phyloP scores from a whole-genome alignment of 2,888 invertebrate genomes.

The Pheosia gnoma region DNA sequence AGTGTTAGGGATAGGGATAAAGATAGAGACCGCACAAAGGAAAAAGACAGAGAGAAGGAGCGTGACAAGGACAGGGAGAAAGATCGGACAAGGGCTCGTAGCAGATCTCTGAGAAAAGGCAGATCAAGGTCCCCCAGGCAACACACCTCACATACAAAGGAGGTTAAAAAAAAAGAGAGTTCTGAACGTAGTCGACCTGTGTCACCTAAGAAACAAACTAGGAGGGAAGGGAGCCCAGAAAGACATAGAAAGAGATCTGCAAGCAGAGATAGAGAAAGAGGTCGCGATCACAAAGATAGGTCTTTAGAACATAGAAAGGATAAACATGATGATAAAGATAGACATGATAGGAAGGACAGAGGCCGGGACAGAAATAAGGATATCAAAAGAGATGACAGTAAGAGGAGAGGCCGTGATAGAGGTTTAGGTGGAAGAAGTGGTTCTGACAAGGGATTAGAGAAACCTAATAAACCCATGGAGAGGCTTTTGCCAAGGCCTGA shows the following conservation, averaged over 20 bases:
- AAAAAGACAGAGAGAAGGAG: conserved; percentile 72
- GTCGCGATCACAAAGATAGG: conserved; percentile 77
- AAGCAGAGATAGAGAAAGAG: conserved; percentile 81
- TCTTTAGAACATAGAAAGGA: conserved; percentile 79
- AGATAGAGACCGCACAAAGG: conserved; percentile 75
- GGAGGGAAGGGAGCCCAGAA: conserved; percentile 71
- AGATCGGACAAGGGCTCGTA: conserved; percentile 68
- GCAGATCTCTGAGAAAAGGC: conserved; percentile 76
- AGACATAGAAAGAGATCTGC: conserved; percentile 71
- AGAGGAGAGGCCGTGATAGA: conserved; percentile 77
- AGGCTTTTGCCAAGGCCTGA: conserved; percentile 86
- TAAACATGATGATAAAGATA: conserved; percentile 83
- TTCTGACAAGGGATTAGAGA: conserved; percentile 83
- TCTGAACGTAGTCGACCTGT: conserved; percentile 78
- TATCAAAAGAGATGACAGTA: conserved; percentile 78
- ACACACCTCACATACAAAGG: conserved; percentile 66
- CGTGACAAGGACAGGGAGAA: conserved; percentile 81
- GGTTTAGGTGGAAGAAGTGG: conserved; percentile 75
- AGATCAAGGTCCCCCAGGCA: conserved; percentile 75
- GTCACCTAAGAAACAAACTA: conserved; percentile 75
- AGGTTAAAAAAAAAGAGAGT: conserved; percentile 74
- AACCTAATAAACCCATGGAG: conserved; percentile 85
- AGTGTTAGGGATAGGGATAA: conserved; percentile 75
- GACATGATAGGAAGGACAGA: conserved; percentile 88
- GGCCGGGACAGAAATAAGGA: conserved; percentile 86